phyloP scores from a whole-genome alignment of 2,797 vertebrate genomes.

The Anolis apletophallus region DNA sequence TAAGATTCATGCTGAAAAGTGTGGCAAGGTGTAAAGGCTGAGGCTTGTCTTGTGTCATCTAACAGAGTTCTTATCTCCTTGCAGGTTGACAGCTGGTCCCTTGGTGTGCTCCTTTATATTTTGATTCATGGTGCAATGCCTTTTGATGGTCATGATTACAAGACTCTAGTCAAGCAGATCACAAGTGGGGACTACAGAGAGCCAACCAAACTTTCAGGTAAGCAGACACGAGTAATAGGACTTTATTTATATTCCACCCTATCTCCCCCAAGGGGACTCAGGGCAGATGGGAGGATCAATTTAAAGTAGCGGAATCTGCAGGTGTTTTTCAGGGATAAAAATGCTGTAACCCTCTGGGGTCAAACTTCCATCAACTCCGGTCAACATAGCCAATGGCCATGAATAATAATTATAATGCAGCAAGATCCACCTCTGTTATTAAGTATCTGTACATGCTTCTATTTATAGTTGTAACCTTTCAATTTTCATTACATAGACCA shows the following conservation, averaged over 20 bases:
- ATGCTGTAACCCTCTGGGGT: not conserved
- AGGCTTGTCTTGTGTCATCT: too few species aligned
- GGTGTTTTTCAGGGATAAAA: not conserved
- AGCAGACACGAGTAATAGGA: slow-evolving; percentile 30
- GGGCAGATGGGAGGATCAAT: not conserved
- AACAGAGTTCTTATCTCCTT: not conserved
- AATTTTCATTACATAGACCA: not conserved
- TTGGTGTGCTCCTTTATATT: slow-evolving; percentile 94
- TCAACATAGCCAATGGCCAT: not conserved
- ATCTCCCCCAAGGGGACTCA: too few species aligned
- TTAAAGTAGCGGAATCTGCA: not conserved
- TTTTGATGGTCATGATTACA: slow-evolving; percentile 92
- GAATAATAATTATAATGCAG: not conserved
- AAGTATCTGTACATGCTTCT: not conserved
- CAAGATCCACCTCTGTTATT: not conserved
- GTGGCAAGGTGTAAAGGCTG: too few species aligned
- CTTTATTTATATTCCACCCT: too few species aligned
- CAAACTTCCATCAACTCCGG: not conserved
- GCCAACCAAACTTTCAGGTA: slow-evolving; percentile 90
- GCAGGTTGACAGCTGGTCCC: slow-evolving; percentile 97
- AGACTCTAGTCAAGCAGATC: slow-evolving; percentile 92
- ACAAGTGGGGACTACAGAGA: slow-evolving; percentile 90
- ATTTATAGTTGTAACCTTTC: not conserved
- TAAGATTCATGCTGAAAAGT: too few species aligned
- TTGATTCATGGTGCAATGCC: slow-evolving; percentile 96